Evolutionary conservation across 2,113 vertebrate species (phyloP).

Genomic region (Micronycteris hirsuta): DNA sequence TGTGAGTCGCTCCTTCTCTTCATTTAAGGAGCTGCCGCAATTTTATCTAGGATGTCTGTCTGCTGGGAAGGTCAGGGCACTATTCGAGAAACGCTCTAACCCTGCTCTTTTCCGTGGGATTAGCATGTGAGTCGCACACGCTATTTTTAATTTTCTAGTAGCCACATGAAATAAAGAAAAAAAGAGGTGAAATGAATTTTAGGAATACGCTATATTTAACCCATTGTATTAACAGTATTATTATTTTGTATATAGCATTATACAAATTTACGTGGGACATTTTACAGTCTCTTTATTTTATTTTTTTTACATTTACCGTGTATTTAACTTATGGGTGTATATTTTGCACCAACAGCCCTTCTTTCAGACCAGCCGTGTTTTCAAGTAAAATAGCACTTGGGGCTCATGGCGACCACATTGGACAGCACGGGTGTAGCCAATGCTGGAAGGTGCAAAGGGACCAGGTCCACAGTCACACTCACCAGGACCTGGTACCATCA

Average conservation of each 20-base stretch:
- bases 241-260: not conserved
- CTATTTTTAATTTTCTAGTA: not conserved
- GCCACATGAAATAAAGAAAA: not conserved
- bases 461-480: not conserved
- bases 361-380: not conserved
- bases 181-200: not conserved
- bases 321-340: not conserved
- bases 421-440: not conserved
- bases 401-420: not conserved
- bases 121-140: not conserved
- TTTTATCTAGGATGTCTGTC: not conserved
- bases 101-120: not conserved
- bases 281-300: not conserved
- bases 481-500: not conserved
- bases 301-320: not conserved
- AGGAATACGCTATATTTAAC: not conserved
- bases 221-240: not conserved
- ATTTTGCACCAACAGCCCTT: not conserved
- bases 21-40: not conserved
- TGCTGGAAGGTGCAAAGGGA: not conserved
- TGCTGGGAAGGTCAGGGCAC: not conserved
- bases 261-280: not conserved
- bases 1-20: not conserved
- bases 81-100: not conserved
- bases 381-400: not conserved